phyloP scores from a whole-genome alignment of 2,113 vertebrate genomes.

The Microcebus jonahi region DNA sequence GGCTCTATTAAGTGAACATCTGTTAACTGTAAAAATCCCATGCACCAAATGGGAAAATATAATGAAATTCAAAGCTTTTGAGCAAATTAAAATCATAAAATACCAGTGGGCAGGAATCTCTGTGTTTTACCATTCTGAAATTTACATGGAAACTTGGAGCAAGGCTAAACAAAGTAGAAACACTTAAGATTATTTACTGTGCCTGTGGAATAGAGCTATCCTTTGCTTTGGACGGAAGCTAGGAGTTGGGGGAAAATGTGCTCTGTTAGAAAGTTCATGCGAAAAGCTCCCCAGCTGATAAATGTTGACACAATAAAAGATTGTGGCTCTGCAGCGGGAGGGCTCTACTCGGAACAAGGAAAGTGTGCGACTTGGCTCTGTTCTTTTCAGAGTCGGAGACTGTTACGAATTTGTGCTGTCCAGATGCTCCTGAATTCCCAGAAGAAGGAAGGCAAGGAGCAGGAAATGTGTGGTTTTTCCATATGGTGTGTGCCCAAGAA shows the following conservation, averaged over 20 bases:
- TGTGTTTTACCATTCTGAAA: constrained; percentile 68
- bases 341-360: background rate
- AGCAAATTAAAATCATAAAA: constrained; percentile 84
- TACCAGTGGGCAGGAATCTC: constrained; percentile 67
- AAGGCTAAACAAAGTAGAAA: constrained; percentile 56
- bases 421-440: constrained; percentile 51
- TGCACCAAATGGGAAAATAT: constrained; percentile 73
- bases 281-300: constrained; percentile 41
- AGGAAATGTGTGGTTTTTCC: constrained; percentile 31
- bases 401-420: constrained; percentile 16
- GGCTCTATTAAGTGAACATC: constrained; percentile 79
- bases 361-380: constrained; percentile 5
- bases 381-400: constrained; percentile 33
- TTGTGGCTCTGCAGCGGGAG: background rate
- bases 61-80: constrained; percentile 75
- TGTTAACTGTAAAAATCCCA: constrained; percentile 81
- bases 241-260: background rate
- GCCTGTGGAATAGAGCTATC: background rate
- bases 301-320: constrained; percentile 60
- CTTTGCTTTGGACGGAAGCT: constrained; percentile 60
- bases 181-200: constrained; percentile 55
- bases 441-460: background rate
- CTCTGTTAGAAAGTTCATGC: background rate
- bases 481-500: constrained; percentile 40
- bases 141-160: constrained; percentile 62